These are phyloP conservation scores for Kryptopterus vitreolus DNA, from an alignment of 2,797 vertebrate species.

Conservation along the genomic window DNA sequence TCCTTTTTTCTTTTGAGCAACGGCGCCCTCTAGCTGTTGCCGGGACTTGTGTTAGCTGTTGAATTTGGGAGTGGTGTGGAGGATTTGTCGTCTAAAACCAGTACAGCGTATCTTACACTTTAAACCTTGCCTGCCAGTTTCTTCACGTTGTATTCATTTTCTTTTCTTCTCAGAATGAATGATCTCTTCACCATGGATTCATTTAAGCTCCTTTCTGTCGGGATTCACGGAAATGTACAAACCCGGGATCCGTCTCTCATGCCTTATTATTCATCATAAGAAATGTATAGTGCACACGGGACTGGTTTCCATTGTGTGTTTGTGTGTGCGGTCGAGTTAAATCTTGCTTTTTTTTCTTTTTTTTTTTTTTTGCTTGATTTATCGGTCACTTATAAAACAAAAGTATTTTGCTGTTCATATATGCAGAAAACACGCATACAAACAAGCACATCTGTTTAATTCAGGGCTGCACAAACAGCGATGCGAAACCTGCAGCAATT, in stretches of 20 bases:
- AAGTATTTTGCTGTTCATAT: conserved; percentile 43
- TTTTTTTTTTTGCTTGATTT: background rate
- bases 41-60: conserved; percentile 42
- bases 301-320: conserved; percentile 51
- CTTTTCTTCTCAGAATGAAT: conserved; percentile 10
- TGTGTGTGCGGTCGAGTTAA: conserved; percentile 10
- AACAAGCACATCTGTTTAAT: conserved; percentile 1
- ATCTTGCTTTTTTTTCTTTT: background rate
- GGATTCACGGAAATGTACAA: conserved; percentile 10
- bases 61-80: conserved; percentile 58
- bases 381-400: conserved; percentile 8
- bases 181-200: conserved; percentile 20
- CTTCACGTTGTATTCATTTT: conserved; percentile 39
- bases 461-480: conserved; percentile 3
- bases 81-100: conserved; percentile 53
- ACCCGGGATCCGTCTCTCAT: background rate
- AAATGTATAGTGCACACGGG: conserved; percentile 48
- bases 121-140: conserved; percentile 38
- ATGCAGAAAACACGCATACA: conserved; percentile 11
- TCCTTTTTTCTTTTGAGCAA: background rate
- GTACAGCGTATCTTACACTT: conserved; percentile 51
- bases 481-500: too few relatives aligned
- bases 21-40: conserved; percentile 10
- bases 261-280: conserved; percentile 42
- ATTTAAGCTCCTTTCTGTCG: conserved; percentile 5